Percentiles rank a stretch among this genome's conserved stretches.
Evolutionary conservation across 1,140 invertebrate genomes (phyloP).

Genomic region (Dreissena rostriformis): DNA sequence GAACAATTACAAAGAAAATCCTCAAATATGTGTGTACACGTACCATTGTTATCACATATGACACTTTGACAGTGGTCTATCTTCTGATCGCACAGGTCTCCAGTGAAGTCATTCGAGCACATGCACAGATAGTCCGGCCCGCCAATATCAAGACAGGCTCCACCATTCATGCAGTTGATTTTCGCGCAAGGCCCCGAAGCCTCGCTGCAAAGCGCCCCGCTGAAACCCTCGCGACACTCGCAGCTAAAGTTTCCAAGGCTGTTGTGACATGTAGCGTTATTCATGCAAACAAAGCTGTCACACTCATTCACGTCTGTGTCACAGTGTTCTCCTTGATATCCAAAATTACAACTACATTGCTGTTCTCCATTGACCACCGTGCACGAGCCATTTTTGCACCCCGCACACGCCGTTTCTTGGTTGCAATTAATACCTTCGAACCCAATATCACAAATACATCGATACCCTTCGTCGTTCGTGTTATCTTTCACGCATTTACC

Average conservation of each 20-base stretch:
- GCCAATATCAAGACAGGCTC: slow-evolving; percentile 40
- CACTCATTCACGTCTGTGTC: slow-evolving; percentile 40
- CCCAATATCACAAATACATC: slow-evolving; percentile 30
- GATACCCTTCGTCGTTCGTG: background rate
- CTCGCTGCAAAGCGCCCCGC: slow-evolving; percentile 13
- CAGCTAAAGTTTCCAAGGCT: slow-evolving; percentile 31
- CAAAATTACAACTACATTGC: slow-evolving; percentile 23
- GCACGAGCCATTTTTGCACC: slow-evolving; percentile 20
- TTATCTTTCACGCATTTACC: slow-evolving; percentile 18
- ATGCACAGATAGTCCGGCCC: slow-evolving; percentile 17
- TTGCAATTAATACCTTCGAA: slow-evolving; percentile 34
- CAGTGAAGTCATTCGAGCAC: slow-evolving; percentile 20
- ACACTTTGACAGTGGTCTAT: slow-evolving; percentile 25
- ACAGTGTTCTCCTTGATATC: slow-evolving; percentile 18
- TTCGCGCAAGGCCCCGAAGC: background rate
- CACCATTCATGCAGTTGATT: slow-evolving; percentile 38
- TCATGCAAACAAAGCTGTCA: slow-evolving; percentile 2
- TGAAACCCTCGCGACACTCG: slow-evolving; percentile 8
- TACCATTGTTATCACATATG: slow-evolving; percentile 28
- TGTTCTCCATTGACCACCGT: background rate
- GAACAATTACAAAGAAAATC: slow-evolving; percentile 45
- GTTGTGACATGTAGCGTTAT: slow-evolving; percentile 26
- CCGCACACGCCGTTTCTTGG: slow-evolving; percentile 2
- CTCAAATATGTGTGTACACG: background rate
- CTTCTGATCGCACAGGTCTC: slow-evolving; percentile 33